These are phyloP conservation scores for Sylvilagus floridanus DNA, from an alignment of 2,797 vertebrate species.

Conservation along the genomic window DNA sequence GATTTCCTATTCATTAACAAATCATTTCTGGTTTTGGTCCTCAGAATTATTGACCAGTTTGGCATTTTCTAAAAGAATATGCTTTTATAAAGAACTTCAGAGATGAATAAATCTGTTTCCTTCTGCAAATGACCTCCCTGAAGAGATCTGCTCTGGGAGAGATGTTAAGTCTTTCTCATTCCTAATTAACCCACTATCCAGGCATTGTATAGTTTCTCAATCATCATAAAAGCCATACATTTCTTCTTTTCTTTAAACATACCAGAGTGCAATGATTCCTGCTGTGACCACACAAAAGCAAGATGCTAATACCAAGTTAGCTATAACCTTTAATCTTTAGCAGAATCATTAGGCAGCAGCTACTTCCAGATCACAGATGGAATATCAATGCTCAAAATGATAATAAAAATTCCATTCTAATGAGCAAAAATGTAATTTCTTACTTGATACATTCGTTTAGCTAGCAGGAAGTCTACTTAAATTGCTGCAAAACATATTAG, in stretches of 20 bases:
- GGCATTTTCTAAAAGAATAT: constrained; percentile 19
- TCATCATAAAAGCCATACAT: constrained; percentile 44
- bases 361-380: constrained; percentile 38
- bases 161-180: constrained; percentile 42
- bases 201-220: constrained; percentile 18
- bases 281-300: constrained; percentile 54
- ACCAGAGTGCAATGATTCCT: background rate
- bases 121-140: constrained; percentile 20
- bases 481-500: constrained; percentile 1
- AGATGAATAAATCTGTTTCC: background rate
- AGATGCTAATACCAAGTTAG: constrained; percentile 31
- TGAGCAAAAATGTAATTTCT: constrained; percentile 42
- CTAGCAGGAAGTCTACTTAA: background rate
- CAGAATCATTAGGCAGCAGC: background rate
- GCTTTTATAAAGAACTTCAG: constrained; percentile 20
- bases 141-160: constrained; percentile 33
- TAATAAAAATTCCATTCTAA: constrained; percentile 50
- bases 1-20: background rate
- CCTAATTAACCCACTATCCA: constrained; percentile 45
- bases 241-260: constrained; percentile 65
- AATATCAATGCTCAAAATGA: constrained; percentile 32
- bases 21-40: background rate
- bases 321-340: background rate
- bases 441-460: constrained; percentile 39
- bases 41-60: constrained; percentile 5